Evolutionary conservation across 2,797 vertebrate species (phyloP).

Genomic region (Onychomys leucogaster): DNA sequence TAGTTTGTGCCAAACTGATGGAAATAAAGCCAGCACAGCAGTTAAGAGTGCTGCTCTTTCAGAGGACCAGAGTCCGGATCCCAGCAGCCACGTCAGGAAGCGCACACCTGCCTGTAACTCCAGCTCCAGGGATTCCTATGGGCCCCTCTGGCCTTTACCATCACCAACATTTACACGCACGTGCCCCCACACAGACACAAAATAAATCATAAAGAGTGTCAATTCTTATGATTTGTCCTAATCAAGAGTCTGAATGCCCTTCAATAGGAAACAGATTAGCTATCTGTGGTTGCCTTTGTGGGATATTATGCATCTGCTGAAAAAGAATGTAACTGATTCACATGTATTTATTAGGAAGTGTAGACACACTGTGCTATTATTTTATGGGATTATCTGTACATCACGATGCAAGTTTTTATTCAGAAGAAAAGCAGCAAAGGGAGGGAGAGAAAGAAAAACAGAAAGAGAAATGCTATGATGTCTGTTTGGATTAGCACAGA

Average conservation of each 20-base stretch:
- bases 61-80: not conserved
- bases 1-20: not conserved
- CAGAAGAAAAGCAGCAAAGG: conserved; percentile 25
- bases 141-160: not conserved
- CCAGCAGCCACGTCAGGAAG: not conserved
- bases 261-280: not conserved
- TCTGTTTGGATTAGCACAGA: conserved; percentile 19
- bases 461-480: not conserved
- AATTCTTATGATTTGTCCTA: not conserved
- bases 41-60: not conserved
- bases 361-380: not conserved
- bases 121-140: not conserved
- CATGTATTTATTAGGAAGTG: not conserved
- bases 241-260: not conserved
- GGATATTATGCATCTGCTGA: not conserved
- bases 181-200: not conserved
- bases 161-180: not conserved
- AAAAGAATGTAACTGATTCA: conserved; percentile 14
- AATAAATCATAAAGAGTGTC: not conserved
- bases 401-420: not conserved
- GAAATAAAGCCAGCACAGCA: not conserved
- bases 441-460: not conserved
- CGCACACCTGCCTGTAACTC: not conserved
- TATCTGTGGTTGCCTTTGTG: not conserved
- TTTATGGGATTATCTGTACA: not conserved